Conservation (phyloP, 1,140 invertebrate species). For the Brachionus plicatilis region DNA sequence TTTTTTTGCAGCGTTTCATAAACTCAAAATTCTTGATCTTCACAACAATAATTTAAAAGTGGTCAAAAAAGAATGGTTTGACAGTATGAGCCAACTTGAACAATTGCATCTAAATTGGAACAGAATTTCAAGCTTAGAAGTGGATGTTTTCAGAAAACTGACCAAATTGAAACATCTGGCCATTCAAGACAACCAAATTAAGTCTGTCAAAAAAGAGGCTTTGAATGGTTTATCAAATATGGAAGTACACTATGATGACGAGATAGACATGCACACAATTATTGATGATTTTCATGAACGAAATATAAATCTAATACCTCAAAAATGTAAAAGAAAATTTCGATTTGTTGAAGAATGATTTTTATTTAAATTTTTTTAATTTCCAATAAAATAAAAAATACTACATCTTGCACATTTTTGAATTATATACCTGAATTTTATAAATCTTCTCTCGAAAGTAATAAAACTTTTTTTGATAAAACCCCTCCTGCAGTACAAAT, state of each 20-base stretch:
- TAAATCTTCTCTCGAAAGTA: no score
- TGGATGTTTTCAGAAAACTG: background rate
- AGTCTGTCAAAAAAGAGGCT: background rate
- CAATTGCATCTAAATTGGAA: background rate
- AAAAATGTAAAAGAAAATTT: background rate
- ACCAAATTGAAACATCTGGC: background rate
- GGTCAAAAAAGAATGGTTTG: background rate
- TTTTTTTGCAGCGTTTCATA: background rate
- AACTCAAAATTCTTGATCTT: background rate
- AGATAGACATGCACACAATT: background rate
- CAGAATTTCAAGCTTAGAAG: background rate
- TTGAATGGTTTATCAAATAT: background rate
- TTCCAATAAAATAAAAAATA: background rate
- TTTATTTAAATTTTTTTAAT: background rate
- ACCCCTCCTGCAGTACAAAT: no score
- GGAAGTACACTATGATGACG: background rate
- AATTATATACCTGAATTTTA: no score
- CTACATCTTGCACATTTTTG: background rate
- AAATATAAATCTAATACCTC: background rate
- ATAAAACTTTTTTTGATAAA: no score
- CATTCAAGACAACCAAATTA: background rate
- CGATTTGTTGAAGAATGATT: background rate
- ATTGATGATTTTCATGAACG: background rate
- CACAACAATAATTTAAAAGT: slow-evolving; percentile 4
- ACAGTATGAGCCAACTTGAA: background rate